Conservation (phyloP, 2,113 vertebrate genomes). For the Puntigrus tetrazona region DNA sequence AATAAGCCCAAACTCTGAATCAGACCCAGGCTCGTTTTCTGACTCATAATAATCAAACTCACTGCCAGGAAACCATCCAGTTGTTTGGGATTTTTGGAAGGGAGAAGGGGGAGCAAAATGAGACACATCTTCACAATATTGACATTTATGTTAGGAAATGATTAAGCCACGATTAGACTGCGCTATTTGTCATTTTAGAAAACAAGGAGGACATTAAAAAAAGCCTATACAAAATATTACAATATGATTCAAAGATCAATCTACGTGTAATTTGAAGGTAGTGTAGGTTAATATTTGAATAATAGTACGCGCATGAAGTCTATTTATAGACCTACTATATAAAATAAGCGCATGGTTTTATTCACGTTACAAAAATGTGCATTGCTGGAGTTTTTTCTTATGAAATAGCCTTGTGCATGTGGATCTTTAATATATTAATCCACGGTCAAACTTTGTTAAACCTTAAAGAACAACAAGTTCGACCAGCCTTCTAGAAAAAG, state of each 20-base stretch:
- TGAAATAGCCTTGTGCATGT: background rate
- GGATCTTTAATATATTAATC: background rate
- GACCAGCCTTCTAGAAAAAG: background rate
- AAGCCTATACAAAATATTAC: background rate
- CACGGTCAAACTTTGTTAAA: background rate
- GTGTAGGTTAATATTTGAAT: background rate
- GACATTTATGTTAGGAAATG: background rate
- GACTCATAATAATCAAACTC: background rate
- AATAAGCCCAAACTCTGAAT: background rate
- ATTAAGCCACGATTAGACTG: background rate
- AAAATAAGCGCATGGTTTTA: background rate
- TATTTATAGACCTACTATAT: background rate
- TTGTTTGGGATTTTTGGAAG: background rate
- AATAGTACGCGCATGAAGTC: background rate
- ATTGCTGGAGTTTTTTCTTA: background rate
- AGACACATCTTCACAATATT: background rate
- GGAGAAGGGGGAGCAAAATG: background rate
- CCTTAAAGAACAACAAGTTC: background rate
- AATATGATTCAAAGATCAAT: background rate
- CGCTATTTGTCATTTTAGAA: background rate
- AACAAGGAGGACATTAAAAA: background rate
- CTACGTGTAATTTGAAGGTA: background rate
- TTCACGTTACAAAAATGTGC: background rate
- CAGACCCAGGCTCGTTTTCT: background rate
- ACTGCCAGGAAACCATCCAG: constrained; percentile 4